Base-by-base conservation (phyloP, 2,888 invertebrate species). In the Lasioglossum marginatum region DNA sequence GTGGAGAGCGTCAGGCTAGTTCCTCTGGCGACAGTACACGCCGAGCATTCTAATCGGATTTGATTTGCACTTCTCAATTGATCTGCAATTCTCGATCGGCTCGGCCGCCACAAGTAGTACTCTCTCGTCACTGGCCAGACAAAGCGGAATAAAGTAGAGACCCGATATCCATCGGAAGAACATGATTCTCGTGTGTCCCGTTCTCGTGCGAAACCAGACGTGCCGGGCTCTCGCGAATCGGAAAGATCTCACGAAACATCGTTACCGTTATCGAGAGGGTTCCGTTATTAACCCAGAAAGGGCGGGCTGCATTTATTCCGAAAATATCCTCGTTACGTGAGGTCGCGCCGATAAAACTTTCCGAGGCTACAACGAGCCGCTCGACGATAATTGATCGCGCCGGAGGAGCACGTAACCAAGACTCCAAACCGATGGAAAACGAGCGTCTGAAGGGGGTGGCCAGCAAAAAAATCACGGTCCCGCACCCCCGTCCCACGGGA, bases 301-400 rank as follows among this genome's bases (percentile, higher is more conserved):
- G 72, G n/a, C 31, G 16, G 60, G 40, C 4, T 31, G 79, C 81
- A 85, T 82, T 89, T 79, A 82, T 77, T 83, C 77, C 66, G 70
- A 82, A 83, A 85, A 89, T 87, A 89, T 81, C 81, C 37, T 68
- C 73, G 80, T 72, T 77, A 85, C 81, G 87, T 63, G 88, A 86
- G 71, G 37, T 70, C 43, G 72, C 57, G 57, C 43, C 37, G 68
- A 79, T 85, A 78, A 79, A 88, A 84, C 82, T 86, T 82, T 74
- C 43, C 76, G 82, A 71, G 73, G 80, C 63, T 75, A 37, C 57
- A 68, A 75, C 45, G n/a, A 72, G 76, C 72, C 68, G 81, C 79
- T 80, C 84, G 82, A 82, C 82, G 83, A 90, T 91, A 91, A 92
- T 90, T 90, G 88, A 91, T 91, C 86, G 87, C 78, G 79, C 66